phyloP scores from a whole-genome alignment of 2,797 vertebrate species.

The Alfaro cultratus region DNA sequence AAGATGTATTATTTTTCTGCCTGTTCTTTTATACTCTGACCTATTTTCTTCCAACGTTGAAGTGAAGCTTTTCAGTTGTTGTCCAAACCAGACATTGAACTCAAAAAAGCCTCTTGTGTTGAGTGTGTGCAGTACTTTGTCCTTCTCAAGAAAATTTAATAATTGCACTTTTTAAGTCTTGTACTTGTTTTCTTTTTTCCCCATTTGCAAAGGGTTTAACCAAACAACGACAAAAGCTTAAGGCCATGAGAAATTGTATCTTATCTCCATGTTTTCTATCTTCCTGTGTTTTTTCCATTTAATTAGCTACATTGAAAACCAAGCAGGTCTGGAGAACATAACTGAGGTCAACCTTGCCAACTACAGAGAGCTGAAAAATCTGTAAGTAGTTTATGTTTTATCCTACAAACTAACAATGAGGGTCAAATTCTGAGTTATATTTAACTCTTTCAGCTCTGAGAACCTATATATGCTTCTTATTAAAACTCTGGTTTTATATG shows the following conservation, averaged over 20 bases:
- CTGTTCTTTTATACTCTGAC: background rate
- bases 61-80: background rate
- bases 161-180: background rate
- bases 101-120: background rate
- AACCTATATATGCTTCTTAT: background rate
- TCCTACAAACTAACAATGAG: background rate
- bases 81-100: background rate
- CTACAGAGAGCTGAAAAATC: conserved; percentile 84
- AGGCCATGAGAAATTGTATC: conserved; percentile 18
- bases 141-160: background rate
- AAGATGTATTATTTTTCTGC: background rate
- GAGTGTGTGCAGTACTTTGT: background rate
- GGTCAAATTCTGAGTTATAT: background rate
- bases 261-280: background rate
- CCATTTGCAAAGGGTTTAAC: background rate
- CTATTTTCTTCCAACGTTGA: background rate
- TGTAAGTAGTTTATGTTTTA: conserved; percentile 71
- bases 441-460: background rate
- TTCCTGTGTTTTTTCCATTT: conserved; percentile 4
- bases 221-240: background rate
- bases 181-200: background rate
- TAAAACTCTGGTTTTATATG: background rate
- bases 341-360: conserved; percentile 75
- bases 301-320: conserved; percentile 83
- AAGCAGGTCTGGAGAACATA: conserved; percentile 78